Evolutionary conservation across 1,140 invertebrate genomes (phyloP), one percentile per base, ranked within the genome.

Genomic region (Octopus sinensis): DNA sequence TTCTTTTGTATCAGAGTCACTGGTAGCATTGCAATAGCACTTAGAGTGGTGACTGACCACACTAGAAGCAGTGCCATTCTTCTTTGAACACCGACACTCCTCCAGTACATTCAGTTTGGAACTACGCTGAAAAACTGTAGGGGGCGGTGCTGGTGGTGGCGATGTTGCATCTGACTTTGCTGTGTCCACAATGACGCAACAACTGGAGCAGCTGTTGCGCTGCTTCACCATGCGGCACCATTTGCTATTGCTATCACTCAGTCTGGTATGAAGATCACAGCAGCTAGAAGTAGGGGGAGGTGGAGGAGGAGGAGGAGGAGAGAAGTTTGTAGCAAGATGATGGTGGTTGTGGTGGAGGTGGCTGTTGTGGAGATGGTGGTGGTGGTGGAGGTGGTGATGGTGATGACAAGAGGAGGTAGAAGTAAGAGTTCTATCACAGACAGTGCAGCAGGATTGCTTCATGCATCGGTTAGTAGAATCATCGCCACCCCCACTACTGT

Each of bases 81-180:
- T 6, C 52, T 77, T 77, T 51, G 76, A 51, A 77, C 76, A 77
- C 7, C 43, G 30, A 53, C 76, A 77, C 43, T 52, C 76, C 76
- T 77, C 76, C 30, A 77, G 43, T 17, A 53, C 52, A 53, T 77
- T 77, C 76, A 77, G 76, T 51, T 52, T 77, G 7, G 43, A 43
- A 51, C 43, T 77, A 17, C 52, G 76, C 76, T 77, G 76, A 53
- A 77, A 77, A 51, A 77, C 76, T 23, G 76, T 13, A 53, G 68
- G 30, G 13, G 68, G 68, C 17, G 68, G 68, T n/a, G 30, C 17
- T 6, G 68, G 13, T 73, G 68, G 30, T 17, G 68, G 68, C 17
- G 68, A 73, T 73, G 68, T 6, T 5, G 7, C 5, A 13, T 73
- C 68, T 5, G 68, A n/a, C 13, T 73, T 73, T 13, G 68, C 68